phyloP scores from a whole-genome alignment of 2,113 vertebrate species.

The Antigone vipio region DNA sequence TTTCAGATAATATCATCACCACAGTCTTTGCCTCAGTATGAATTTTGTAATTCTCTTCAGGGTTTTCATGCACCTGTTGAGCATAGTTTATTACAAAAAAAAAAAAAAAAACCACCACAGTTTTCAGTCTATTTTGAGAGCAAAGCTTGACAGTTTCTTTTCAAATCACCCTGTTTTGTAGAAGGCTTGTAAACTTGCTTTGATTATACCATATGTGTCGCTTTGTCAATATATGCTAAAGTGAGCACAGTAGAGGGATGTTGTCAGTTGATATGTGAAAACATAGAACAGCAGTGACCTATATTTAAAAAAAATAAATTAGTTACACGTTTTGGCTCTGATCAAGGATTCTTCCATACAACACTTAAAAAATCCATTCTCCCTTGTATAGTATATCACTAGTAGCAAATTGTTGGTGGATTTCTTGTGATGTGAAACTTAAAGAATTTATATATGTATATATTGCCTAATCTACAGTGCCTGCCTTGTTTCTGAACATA shows the following conservation, averaged over 20 bases:
- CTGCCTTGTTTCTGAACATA: neutral
- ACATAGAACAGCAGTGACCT: slow-evolving; percentile 49
- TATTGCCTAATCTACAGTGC: neutral
- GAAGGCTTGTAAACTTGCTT: slow-evolving; percentile 60
- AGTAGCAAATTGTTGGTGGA: neutral
- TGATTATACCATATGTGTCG: slow-evolving; percentile 55
- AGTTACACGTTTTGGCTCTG: neutral
- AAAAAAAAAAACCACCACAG: neutral
- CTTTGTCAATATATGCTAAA: slow-evolving; percentile 57
- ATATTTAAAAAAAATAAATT: slow-evolving; percentile 28
- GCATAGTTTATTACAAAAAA: neutral
- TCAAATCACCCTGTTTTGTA: slow-evolving; percentile 34
- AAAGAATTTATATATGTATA: neutral
- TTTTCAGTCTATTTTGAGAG: slow-evolving; percentile 55
- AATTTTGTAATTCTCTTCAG: slow-evolving; percentile 1
- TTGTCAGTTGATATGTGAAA: slow-evolving; percentile 33
- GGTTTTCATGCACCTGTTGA: slow-evolving; percentile 32
- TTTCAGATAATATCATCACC: neutral
- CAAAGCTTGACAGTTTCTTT: slow-evolving; percentile 51
- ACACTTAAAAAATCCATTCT: neutral
- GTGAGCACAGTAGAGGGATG: slow-evolving; percentile 41
- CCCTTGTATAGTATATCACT: neutral
- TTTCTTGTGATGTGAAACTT: neutral
- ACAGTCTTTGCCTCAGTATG: neutral
- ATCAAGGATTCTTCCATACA: neutral